phyloP scores from a whole-genome alignment of 2,797 vertebrate genomes.

The Darevskia nairensis region DNA sequence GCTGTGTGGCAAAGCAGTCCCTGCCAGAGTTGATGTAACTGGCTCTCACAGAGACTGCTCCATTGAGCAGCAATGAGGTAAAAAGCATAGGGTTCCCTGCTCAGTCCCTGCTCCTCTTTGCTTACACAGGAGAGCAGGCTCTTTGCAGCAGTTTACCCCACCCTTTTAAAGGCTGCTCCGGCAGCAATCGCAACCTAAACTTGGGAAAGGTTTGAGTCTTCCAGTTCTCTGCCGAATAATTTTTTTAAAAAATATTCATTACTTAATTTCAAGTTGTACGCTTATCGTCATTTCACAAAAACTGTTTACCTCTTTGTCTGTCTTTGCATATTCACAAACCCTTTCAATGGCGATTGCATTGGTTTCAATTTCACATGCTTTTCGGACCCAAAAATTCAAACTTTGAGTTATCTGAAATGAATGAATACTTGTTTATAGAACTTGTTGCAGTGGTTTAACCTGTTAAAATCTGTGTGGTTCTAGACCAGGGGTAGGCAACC shows the following conservation, averaged over 20 bases:
- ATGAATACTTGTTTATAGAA: not conserved
- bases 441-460: not conserved
- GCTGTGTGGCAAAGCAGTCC: too few relatives aligned
- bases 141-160: too few relatives aligned
- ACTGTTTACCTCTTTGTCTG: constrained; percentile 73
- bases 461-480: not conserved
- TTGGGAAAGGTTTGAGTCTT: not conserved
- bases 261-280: too few relatives aligned
- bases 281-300: not conserved
- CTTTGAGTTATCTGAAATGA: constrained; percentile 72
- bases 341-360: constrained; percentile 74
- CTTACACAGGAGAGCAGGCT: too few relatives aligned
- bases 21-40: too few relatives aligned
- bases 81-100: too few relatives aligned
- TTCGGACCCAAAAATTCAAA: constrained; percentile 71
- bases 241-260: not conserved
- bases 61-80: too few relatives aligned
- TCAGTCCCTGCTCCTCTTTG: too few relatives aligned
- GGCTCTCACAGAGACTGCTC: too few relatives aligned
- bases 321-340: constrained; percentile 73
- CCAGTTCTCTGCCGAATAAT: not conserved
- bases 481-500: too few relatives aligned
- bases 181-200: not conserved
- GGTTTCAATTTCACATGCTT: constrained; percentile 75
- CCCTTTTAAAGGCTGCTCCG: too few relatives aligned